Evolutionary conservation across 2,888 invertebrate genomes (phyloP).

Genomic region (Drosophila borborema): DNA sequence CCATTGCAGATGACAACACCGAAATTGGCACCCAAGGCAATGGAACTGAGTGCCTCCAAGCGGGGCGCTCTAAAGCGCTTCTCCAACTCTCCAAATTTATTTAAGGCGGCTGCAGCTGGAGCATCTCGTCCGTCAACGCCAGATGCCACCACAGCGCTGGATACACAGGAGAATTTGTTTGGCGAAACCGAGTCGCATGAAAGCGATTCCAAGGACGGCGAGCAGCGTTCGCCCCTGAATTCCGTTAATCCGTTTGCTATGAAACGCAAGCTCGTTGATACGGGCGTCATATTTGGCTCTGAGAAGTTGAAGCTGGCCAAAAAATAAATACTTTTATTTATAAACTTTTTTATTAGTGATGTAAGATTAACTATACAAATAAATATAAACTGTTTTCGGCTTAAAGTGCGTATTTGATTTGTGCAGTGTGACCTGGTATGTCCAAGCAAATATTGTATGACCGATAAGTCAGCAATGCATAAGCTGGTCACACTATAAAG

Average conservation of each 20-base stretch:
- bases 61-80: slow-evolving; percentile 87
- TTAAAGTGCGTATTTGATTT: neutral
- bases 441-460: neutral
- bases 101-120: slow-evolving; percentile 68
- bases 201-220: slow-evolving; percentile 27
- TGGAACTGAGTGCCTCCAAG: slow-evolving; percentile 81
- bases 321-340: slow-evolving; percentile 49
- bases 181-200: slow-evolving; percentile 54
- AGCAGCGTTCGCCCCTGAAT: slow-evolving; percentile 76
- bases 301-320: slow-evolving; percentile 78
- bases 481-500: slow-evolving; percentile 16
- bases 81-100: slow-evolving; percentile 74
- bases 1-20: slow-evolving; percentile 36
- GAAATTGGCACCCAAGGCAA: slow-evolving; percentile 79
- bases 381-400: slow-evolving; percentile 15
- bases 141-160: slow-evolving; percentile 47
- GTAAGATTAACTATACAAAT: slow-evolving; percentile 13
- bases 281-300: slow-evolving; percentile 79
- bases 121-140: slow-evolving; percentile 53
- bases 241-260: slow-evolving; percentile 80
- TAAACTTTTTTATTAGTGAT: slow-evolving; percentile 5
- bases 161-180: slow-evolving; percentile 74
- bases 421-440: neutral
- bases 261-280: slow-evolving; percentile 85
- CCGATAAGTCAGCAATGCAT: neutral